phyloP scores from a whole-genome alignment of 2,113 vertebrate species.

The Prochilodus magdalenae region DNA sequence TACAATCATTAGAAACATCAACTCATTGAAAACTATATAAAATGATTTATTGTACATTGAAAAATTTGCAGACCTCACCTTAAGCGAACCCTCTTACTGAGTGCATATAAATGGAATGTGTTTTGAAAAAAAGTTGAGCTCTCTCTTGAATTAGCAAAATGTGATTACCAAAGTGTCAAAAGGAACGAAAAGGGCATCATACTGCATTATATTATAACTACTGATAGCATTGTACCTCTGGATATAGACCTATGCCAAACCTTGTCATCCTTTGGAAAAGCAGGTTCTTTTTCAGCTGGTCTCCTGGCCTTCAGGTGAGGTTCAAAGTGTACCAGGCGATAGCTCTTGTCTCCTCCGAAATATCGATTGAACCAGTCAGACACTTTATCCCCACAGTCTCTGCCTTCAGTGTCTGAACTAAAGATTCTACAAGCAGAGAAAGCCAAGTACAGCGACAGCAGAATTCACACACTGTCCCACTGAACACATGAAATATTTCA shows the following conservation, averaged over 20 bases:
- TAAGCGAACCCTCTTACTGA: no score
- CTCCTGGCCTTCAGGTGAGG: constrained; percentile 78
- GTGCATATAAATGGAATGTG: not conserved
- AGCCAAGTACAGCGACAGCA: no score
- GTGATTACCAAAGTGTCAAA: not conserved
- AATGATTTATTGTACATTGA: not conserved
- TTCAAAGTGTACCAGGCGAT: constrained; percentile 89
- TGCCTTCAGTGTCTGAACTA: constrained; percentile 80
- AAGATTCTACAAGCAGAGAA: constrained; percentile 78
- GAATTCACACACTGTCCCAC: not conserved
- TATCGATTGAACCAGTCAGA: constrained; percentile 86
- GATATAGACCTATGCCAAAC: constrained; percentile 47
- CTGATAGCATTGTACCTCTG: not conserved
- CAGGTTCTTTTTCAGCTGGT: constrained; percentile 54
- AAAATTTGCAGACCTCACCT: no score
- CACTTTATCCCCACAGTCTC: constrained; percentile 87
- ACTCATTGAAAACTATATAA: not conserved
- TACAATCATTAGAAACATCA: no score
- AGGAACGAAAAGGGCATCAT: not conserved
- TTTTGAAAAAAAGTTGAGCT: no score
- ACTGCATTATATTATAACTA: not conserved
- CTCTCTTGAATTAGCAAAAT: no score
- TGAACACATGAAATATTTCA: not conserved
- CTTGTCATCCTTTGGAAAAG: constrained; percentile 60
- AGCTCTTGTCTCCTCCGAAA: constrained; percentile 71